Base-by-base conservation (phyloP, 2,888 invertebrate species). In the Perdita meconis region DNA sequence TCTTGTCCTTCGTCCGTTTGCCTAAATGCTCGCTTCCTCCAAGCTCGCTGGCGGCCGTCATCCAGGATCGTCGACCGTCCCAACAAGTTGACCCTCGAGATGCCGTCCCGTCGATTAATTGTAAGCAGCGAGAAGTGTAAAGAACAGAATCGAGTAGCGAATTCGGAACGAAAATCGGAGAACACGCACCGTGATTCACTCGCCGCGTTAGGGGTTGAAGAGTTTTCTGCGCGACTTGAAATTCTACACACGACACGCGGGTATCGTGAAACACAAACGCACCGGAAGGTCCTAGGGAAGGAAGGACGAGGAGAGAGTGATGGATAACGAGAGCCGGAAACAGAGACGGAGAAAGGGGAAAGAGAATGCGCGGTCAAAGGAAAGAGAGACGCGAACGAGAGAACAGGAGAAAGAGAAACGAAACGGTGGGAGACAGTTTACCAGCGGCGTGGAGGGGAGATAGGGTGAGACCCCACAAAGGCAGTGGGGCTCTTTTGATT, bases 401-500 rank as follows among this genome's bases (percentile, higher is more conserved):
- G 68, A 42, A 24, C 42, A 68, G 34, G 65, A 59, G 59, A 75
- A 55, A 70, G 63, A 66, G 57, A 69, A 65, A 70, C 60, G 63
- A 66, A 66, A 53, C 26, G 64, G 22, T 19, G 36, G 34, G 75
- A 80, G 82, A 86, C 75, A 78, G 80, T 80, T 78, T 73, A 61
- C 57, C 47, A 56, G 72, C 3, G 30, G 3, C 6, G 30, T 2
- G 6, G 6, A 30, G 30, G 30, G 30, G 76, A 59, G 80, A 81
- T 84, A 86, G 89, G 89, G 82, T 89, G 89, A 91, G 87, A 90
- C 88, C 89, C 90, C 91, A 91, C 91, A 91, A 91, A 91, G 91
- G 91, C 90, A 90, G 88, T 90, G 89, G 87, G 91, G 91, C 91
- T 91, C 91, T 91, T 91, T 91, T 91, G 91, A 91, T 91, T 91